phyloP scores from a whole-genome alignment of 2,113 vertebrate genomes.

The Bombycilla garrulus region DNA sequence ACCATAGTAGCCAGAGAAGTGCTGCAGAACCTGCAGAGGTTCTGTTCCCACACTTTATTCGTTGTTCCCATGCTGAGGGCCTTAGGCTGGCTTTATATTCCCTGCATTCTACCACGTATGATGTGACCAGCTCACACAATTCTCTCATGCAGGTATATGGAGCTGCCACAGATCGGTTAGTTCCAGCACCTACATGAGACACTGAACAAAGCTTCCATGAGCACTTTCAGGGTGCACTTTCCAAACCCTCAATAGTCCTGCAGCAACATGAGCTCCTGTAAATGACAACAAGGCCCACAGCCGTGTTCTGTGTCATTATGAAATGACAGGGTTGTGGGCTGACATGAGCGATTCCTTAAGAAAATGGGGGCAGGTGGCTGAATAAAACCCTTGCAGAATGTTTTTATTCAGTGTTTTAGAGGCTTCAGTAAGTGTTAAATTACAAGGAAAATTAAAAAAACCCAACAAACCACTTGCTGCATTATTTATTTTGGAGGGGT shows the following conservation, averaged over 20 bases:
- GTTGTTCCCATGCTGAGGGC: background rate
- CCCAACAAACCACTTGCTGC: background rate
- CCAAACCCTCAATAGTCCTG: background rate
- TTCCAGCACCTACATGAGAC: background rate
- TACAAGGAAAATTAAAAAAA: background rate
- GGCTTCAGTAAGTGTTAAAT: background rate
- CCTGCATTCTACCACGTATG: background rate
- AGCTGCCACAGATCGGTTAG: background rate
- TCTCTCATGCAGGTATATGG: background rate
- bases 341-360: background rate
- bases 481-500: background rate
- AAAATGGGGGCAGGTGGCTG: background rate
- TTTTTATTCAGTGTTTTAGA: background rate
- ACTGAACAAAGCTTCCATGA: background rate
- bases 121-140: background rate
- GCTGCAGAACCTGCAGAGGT: background rate
- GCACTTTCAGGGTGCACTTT: background rate
- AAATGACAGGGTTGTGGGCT: background rate
- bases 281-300: background rate
- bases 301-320: background rate
- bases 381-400: background rate
- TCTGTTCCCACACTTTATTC: background rate
- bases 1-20: background rate
- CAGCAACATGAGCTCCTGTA: background rate
- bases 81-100: background rate